Conservation (phyloP, 2,888 invertebrate species). For the Andricus curvator region DNA sequence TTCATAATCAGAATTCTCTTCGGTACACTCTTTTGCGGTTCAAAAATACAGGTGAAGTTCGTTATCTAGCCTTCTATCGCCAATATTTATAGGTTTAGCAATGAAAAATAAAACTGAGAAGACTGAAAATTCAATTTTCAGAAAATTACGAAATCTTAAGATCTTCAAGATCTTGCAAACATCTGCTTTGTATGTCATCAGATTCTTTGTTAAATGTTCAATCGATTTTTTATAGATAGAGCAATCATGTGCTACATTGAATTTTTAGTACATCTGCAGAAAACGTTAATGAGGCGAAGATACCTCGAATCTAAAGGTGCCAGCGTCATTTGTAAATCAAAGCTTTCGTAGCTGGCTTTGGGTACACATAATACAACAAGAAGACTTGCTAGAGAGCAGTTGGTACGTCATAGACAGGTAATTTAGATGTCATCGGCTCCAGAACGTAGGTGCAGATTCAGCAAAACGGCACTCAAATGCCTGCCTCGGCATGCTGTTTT, state of each 20-base stretch:
- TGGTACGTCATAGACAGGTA: constrained; percentile 21
- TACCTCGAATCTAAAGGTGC: constrained; percentile 58
- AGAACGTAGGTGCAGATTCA: background rate
- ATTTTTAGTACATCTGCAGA: constrained; percentile 57
- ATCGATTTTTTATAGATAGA: constrained; percentile 29
- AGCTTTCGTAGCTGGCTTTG: constrained; percentile 37
- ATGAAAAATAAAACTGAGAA: no score
- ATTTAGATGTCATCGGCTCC: constrained; percentile 37
- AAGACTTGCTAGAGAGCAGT: background rate
- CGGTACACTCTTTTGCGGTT: no score
- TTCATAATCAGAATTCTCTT: no score
- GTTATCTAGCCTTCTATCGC: no score
- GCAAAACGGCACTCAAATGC: background rate
- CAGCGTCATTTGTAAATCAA: constrained; percentile 58
- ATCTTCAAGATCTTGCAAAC: background rate
- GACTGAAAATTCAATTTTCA: no score
- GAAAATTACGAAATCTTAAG: no score
- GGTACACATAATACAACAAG: constrained; percentile 6
- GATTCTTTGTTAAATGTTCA: constrained; percentile 36
- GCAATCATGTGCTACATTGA: constrained; percentile 52
- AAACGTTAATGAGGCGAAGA: constrained; percentile 57
- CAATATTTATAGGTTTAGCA: no score
- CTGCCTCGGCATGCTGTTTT: background rate
- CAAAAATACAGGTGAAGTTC: no score
- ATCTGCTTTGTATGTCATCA: constrained; percentile 12